Evolutionary conservation across 2,888 invertebrate species (phyloP).

Genomic region (Vandiemenella viatica): DNA sequence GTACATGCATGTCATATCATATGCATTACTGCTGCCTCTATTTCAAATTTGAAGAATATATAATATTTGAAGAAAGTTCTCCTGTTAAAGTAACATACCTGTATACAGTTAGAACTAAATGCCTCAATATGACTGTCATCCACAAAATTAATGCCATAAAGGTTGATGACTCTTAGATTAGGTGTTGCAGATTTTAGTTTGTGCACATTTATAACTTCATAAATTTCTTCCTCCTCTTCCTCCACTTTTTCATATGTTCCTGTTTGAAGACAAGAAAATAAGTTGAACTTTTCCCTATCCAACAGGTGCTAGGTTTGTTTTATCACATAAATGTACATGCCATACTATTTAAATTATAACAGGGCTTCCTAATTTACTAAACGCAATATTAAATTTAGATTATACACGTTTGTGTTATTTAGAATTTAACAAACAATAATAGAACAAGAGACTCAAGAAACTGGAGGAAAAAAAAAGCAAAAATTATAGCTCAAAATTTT

Average conservation of each 20-base stretch:
- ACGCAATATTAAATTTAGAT: no score
- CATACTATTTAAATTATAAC: no score
- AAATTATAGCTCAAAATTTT: no score
- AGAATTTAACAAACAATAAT: background rate
- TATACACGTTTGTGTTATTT: no score
- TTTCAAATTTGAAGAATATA: no score
- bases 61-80: background rate
- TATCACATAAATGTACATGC: no score
- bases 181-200: constrained; percentile 96
- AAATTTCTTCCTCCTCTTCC: constrained; percentile 98
- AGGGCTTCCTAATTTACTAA: no score
- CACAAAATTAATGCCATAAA: constrained; percentile 96
- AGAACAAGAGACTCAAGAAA: background rate
- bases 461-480: background rate
- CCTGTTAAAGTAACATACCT: constrained; percentile 31
- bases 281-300: background rate
- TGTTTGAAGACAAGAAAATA: constrained; percentile 23
- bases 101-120: constrained; percentile 89
- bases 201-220: constrained; percentile 97
- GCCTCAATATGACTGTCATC: constrained; percentile 99
- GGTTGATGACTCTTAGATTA: constrained; percentile 89
- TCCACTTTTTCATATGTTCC: constrained; percentile 95
- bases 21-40: no score
- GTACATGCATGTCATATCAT: no score
- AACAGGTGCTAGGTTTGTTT: background rate